A percentile compares a stretch with the other conserved stretches of the same genome.
Evolutionary conservation across 2,888 invertebrate genomes (phyloP).

Genomic region (Cheilosia variabilis): DNA sequence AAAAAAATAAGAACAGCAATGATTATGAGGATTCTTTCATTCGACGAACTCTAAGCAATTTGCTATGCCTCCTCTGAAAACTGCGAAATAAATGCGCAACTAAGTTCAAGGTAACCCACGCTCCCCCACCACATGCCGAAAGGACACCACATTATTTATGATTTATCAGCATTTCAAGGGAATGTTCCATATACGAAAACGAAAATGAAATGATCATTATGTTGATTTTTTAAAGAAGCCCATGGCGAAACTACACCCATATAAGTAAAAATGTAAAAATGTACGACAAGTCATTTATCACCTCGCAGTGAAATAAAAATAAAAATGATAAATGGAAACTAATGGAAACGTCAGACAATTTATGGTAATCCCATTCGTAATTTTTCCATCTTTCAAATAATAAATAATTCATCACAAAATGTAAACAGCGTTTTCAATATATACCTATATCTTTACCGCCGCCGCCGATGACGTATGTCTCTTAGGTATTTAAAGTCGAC

Average conservation of each 20-base stretch:
- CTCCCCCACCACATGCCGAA: not conserved
- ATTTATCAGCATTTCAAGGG: slow-evolving; percentile 39
- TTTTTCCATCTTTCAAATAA: slow-evolving; percentile 60
- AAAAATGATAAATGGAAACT: slow-evolving; percentile 73
- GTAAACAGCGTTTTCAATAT: slow-evolving; percentile 49
- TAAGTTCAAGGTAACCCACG: slow-evolving; percentile 3
- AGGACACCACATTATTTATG: slow-evolving; percentile 42
- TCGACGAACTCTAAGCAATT: too few species aligned
- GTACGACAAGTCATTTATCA: slow-evolving; percentile 68
- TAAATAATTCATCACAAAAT: slow-evolving; percentile 70
- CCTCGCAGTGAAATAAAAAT: slow-evolving; percentile 48
- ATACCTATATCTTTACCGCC: slow-evolving; percentile 25
- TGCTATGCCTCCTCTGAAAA: too few species aligned
- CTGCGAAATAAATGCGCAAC: not conserved
- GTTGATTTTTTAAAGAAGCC: slow-evolving; percentile 46
- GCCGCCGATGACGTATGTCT: slow-evolving; percentile 47
- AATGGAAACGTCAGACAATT: slow-evolving; percentile 69
- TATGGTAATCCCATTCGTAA: slow-evolving; percentile 62
- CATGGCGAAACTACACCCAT: slow-evolving; percentile 16
- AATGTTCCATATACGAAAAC: slow-evolving; percentile 34
- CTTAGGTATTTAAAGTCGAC: slow-evolving; percentile 59
- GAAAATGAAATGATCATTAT: slow-evolving; percentile 52
- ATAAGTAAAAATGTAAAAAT: slow-evolving; percentile 46
- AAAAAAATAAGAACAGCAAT: too few species aligned
- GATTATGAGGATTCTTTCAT: too few species aligned